Percentiles rank a stretch among this genome's conserved stretches.
These are phyloP conservation scores for Manduca sexta DNA, from an alignment of 1,140 invertebrate species.

Conservation along the genomic window DNA sequence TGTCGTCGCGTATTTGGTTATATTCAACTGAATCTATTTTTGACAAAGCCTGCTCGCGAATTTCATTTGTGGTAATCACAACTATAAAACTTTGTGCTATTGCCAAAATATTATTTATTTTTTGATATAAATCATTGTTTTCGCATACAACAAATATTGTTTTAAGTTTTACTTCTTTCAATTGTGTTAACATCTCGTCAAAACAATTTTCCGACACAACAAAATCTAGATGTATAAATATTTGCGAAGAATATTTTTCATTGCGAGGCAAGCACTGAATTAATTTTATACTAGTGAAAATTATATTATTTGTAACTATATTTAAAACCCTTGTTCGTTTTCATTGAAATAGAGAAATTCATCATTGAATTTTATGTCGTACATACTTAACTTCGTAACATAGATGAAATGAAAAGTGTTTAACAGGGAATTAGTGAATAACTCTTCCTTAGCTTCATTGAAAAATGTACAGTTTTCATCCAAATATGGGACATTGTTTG, in stretches of 20 bases:
- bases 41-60: too few species aligned
- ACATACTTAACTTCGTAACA: background rate
- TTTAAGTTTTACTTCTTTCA: background rate
- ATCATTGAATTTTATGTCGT: background rate
- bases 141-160: slow-evolving; percentile 1
- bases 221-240: background rate
- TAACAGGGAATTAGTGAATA: slow-evolving; percentile 3
- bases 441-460: background rate
- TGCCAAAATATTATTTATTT: background rate
- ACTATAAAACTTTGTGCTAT: background rate
- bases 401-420: background rate
- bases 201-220: background rate
- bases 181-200: background rate
- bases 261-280: background rate
- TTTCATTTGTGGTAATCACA: background rate
- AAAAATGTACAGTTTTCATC: background rate
- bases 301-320: background rate
- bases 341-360: background rate
- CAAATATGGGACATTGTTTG: background rate
- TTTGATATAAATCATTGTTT: background rate
- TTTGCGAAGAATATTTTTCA: background rate
- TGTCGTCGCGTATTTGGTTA: background rate
- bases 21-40: background rate
- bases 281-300: background rate
- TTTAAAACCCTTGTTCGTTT: background rate